Evolutionary conservation across 2,888 invertebrate species (phyloP).

Genomic region (Strigamia crassipes): DNA sequence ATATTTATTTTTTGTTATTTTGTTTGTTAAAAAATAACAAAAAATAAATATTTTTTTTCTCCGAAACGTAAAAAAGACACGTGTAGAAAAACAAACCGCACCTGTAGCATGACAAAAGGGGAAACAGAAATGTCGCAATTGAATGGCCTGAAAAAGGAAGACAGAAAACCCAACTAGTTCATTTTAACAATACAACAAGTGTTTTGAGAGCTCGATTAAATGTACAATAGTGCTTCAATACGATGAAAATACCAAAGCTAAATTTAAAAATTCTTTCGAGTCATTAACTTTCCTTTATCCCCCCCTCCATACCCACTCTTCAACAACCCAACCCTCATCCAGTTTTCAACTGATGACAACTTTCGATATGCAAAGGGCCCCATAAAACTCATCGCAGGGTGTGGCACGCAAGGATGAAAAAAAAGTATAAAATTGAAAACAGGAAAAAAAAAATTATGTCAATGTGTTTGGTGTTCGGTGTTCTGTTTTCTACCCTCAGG

Average conservation of each 20-base stretch:
- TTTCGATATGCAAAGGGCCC: conserved; percentile 29
- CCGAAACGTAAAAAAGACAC: neutral
- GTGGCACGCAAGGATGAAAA: neutral
- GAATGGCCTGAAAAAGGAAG: neutral
- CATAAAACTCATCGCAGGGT: conserved; percentile 16
- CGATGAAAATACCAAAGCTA: conserved; percentile 26
- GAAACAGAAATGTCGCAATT: neutral
- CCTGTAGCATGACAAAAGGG: conserved; percentile 2
- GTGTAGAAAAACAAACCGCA: neutral
- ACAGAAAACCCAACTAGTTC: neutral
- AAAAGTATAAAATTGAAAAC: neutral
- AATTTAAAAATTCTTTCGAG: conserved; percentile 36
- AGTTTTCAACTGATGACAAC: conserved; percentile 27
- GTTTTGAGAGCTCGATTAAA: conserved; percentile 31
- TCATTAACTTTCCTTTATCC: conserved; percentile 15
- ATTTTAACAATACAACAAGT: conserved; percentile 23
- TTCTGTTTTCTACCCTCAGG: neutral
- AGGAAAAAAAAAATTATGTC: neutral
- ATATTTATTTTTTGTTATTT: too few relatives aligned
- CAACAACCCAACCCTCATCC: conserved; percentile 27
- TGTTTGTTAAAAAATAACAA: too few relatives aligned
- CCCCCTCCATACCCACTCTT: neutral
- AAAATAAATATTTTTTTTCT: neutral
- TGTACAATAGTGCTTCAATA: conserved; percentile 24
- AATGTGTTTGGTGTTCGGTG: neutral